Conservation (phyloP, 2,113 vertebrate genomes). For the Centropristis striata region DNA sequence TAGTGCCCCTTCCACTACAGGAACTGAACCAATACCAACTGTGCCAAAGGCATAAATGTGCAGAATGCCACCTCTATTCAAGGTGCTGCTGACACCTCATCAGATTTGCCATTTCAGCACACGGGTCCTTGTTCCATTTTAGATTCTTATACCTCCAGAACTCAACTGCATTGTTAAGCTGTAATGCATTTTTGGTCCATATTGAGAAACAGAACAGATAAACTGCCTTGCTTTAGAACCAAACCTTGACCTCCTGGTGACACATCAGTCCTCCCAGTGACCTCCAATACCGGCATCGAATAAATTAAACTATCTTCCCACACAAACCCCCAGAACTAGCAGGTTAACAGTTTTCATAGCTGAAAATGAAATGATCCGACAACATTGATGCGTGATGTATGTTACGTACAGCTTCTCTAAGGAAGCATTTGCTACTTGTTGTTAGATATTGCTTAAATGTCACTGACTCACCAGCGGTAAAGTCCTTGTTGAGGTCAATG, state of each 20-base stretch:
- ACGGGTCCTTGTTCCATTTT: not conserved
- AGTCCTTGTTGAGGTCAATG: conserved; percentile 95
- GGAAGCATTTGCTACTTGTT: not conserved
- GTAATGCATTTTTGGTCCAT: not conserved
- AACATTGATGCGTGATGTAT: not conserved
- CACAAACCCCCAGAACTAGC: not conserved
- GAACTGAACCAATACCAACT: not conserved
- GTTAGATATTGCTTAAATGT: not conserved
- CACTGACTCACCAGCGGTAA: conserved; percentile 93
- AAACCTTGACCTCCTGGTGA: not conserved
- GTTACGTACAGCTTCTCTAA: not conserved
- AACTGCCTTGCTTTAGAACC: too few relatives aligned
- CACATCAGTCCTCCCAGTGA: too few relatives aligned
- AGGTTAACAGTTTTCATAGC: too few relatives aligned
- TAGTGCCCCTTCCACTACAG: not conserved
- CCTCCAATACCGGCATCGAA: not conserved
- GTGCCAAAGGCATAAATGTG: not conserved
- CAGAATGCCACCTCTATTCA: not conserved
- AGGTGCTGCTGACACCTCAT: not conserved
- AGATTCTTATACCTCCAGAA: not conserved
- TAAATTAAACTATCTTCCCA: not conserved
- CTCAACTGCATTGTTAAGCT: not conserved
- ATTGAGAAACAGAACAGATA: not conserved
- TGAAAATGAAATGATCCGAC: not conserved
- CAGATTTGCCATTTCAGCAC: conserved; percentile 11